A percentile compares a stretch with the other conserved stretches of the same genome.
phyloP scores from a whole-genome alignment of 2,113 vertebrate genomes.

The Tautogolabrus adspersus region DNA sequence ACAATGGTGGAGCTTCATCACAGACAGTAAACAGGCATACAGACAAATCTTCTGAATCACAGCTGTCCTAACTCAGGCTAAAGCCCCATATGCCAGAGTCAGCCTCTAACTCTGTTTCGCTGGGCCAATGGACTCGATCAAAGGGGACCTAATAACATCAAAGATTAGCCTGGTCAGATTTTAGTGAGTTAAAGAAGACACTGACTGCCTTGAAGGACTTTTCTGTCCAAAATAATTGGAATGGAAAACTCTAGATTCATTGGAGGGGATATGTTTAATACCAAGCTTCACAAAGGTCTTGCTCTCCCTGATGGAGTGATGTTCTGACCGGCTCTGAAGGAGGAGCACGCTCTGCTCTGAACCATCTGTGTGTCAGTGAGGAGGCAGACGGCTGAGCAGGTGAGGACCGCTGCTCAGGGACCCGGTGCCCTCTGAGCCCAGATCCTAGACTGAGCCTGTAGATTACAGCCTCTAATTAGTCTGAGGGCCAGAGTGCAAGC shows the following conservation, averaged over 20 bases:
- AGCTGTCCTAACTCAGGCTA: constrained; percentile 8
- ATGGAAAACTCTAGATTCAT: neutral
- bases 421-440: constrained; percentile 42
- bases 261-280: neutral
- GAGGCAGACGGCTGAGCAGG: constrained; percentile 59
- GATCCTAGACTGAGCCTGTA: constrained; percentile 45
- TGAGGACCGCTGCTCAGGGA: constrained; percentile 38
- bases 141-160: neutral
- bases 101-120: constrained; percentile 7
- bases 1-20: neutral
- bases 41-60: constrained; percentile 10
- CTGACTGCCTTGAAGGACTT: neutral
- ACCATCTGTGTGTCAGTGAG: constrained; percentile 50
- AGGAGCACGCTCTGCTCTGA: neutral
- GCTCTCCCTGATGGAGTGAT: constrained; percentile 20
- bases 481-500: constrained; percentile 49
- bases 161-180: neutral
- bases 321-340: neutral
- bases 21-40: neutral
- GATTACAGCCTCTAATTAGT: constrained; percentile 69
- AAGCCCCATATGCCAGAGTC: neutral
- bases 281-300: neutral
- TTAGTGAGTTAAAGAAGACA: neutral
- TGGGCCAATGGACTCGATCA: neutral
- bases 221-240: neutral